These are phyloP conservation scores for Dasypolia templi DNA, from an alignment of 2,888 invertebrate genomes.

Conservation along the genomic window DNA sequence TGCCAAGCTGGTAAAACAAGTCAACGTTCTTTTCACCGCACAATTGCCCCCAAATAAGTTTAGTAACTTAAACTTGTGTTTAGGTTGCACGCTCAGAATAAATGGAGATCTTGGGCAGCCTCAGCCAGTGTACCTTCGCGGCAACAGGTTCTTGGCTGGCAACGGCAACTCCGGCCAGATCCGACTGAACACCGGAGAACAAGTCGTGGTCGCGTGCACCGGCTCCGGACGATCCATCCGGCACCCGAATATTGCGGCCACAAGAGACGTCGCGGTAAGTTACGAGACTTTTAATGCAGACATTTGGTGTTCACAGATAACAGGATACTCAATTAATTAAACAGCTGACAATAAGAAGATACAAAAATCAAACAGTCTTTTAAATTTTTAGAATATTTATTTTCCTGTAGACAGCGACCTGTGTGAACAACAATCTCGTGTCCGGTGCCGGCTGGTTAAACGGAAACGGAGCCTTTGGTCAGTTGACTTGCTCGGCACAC, in stretches of 20 bases:
- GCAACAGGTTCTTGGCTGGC: constrained; percentile 78
- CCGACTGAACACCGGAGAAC: constrained; percentile 77
- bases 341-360: not conserved
- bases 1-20: not conserved
- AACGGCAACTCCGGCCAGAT: constrained; percentile 81
- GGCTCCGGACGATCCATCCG: constrained; percentile 78
- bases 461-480: constrained; percentile 79
- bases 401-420: constrained; percentile 77
- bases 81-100: constrained; percentile 86
- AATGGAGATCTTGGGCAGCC: constrained; percentile 90
- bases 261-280: constrained; percentile 52
- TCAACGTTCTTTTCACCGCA: not conserved
- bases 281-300: not conserved
- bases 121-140: constrained; percentile 91
- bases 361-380: not conserved
- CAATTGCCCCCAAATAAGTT: not conserved
- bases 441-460: constrained; percentile 81
- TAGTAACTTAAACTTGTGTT: constrained; percentile 4
- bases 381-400: not conserved
- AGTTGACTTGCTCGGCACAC: constrained; percentile 83
- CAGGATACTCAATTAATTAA: not conserved
- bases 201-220: constrained; percentile 80
- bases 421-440: constrained; percentile 76
- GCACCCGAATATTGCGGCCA: constrained; percentile 78
- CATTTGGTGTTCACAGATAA: not conserved